Conservation (phyloP, 2,888 invertebrate species). For the Drosophila paucipuncta region DNA sequence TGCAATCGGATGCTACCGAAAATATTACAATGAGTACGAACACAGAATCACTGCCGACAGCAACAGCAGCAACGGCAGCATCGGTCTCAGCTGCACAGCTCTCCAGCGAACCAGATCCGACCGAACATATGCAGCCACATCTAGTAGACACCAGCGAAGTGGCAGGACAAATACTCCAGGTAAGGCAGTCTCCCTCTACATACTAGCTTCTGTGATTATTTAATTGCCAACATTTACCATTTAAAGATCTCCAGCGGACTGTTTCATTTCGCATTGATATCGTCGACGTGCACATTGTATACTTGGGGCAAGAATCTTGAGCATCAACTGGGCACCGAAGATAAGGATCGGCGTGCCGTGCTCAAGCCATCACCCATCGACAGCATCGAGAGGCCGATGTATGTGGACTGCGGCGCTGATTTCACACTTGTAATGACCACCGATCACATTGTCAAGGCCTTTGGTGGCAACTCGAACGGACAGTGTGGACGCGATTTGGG, state of each 20-base stretch:
- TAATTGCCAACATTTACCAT: not conserved
- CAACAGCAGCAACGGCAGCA: not conserved
- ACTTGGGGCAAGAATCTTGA: constrained; percentile 96
- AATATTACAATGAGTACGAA: constrained; percentile 21
- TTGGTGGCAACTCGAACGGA: constrained; percentile 85
- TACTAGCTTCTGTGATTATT: not conserved
- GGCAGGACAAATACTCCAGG: constrained; percentile 88
- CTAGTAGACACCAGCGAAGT: constrained; percentile 88
- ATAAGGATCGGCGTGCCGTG: constrained; percentile 83
- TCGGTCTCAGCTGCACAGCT: constrained; percentile 3
- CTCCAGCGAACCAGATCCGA: constrained; percentile 74
- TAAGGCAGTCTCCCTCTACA: constrained; percentile 66
- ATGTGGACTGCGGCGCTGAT: constrained; percentile 85
- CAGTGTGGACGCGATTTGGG: constrained; percentile 85
- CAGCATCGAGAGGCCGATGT: constrained; percentile 83
- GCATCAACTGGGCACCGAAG: constrained; percentile 91
- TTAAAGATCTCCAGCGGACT: constrained; percentile 90
- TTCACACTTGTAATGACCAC: constrained; percentile 85
- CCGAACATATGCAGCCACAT: constrained; percentile 87
- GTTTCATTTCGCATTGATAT: constrained; percentile 92
- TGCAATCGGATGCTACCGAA: constrained; percentile 54
- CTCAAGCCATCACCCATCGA: constrained; percentile 83
- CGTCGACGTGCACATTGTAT: constrained; percentile 90
- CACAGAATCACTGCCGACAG: constrained; percentile 13
- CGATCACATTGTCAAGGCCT: constrained; percentile 84